Percentiles rank a stretch among this genome's conserved stretches.
Evolutionary conservation across 1,140 invertebrate species (phyloP).

Genomic region (Cataglyphis hispanica): DNA sequence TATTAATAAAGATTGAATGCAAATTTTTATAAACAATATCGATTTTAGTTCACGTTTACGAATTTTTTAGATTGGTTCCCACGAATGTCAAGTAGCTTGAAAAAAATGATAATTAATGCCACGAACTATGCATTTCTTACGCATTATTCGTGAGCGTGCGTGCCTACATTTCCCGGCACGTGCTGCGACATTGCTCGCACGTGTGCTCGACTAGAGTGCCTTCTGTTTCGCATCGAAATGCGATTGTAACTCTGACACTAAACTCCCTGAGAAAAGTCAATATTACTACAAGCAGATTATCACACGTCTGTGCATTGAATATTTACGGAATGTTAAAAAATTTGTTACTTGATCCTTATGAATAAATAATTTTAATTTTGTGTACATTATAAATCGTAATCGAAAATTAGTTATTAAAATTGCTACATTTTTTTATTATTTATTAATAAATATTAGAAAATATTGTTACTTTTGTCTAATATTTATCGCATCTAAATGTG

Average conservation of each 20-base stretch:
- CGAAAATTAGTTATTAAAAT: not conserved
- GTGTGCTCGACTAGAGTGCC: slow-evolving; percentile 20
- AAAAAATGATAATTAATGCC: slow-evolving; percentile 49
- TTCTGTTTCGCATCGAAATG: slow-evolving; percentile 50
- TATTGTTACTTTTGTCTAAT: not conserved
- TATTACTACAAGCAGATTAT: not conserved
- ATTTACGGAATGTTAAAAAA: not conserved
- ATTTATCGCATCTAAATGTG: not conserved
- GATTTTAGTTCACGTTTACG: not conserved
- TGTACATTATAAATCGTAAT: not conserved
- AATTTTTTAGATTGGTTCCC: not conserved
- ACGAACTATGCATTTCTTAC: slow-evolving; percentile 44
- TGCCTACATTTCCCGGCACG: slow-evolving; percentile 36
- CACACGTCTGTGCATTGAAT: not conserved
- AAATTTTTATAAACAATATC: not conserved
- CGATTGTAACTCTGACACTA: not conserved
- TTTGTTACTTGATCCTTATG: not conserved
- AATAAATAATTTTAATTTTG: slow-evolving; percentile 1
- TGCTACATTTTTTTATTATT: not conserved
- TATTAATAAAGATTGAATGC: not conserved
- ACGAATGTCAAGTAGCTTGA: not conserved
- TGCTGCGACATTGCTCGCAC: slow-evolving; percentile 32
- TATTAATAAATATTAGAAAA: not conserved
- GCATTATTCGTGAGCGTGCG: slow-evolving; percentile 27
- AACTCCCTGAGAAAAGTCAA: slow-evolving; percentile 43